Evolutionary conservation across 2,888 invertebrate genomes (phyloP).

Genomic region (Anagyrus pseudococci): DNA sequence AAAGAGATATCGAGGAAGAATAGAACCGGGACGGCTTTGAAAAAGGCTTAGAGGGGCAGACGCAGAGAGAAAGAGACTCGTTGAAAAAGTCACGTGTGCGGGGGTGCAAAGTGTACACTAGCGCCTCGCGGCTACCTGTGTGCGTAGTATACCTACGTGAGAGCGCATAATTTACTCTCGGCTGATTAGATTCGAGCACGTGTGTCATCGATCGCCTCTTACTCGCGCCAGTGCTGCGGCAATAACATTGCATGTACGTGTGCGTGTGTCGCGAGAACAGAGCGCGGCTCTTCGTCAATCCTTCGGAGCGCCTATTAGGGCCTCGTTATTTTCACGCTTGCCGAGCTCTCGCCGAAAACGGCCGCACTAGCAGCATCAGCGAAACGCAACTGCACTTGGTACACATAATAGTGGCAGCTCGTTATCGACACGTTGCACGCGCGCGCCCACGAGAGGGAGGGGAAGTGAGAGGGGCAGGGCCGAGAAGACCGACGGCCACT

Average conservation of each 20-base stretch:
- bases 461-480: too few species aligned
- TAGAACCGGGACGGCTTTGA: too few species aligned
- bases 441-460: background rate
- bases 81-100: background rate
- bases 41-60: too few species aligned
- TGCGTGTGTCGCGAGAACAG: background rate
- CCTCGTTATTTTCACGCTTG: constrained; percentile 36
- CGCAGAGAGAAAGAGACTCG: too few species aligned
- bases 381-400: too few species aligned
- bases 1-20: too few species aligned
- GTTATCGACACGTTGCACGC: background rate
- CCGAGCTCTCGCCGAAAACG: background rate
- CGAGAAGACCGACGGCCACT: too few species aligned
- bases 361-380: too few species aligned
- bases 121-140: background rate
- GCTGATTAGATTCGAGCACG: constrained; percentile 48
- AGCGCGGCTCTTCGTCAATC: background rate
- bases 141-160: constrained; percentile 15
- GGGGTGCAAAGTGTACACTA: background rate
- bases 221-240: constrained; percentile 19
- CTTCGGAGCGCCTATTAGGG: background rate
- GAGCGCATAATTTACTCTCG: constrained; percentile 41
- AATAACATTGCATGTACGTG: background rate
- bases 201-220: constrained; percentile 40
- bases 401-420: background rate